These are phyloP conservation scores for Numenius phaeopus DNA, from an alignment of 2,797 vertebrate genomes.

Conservation along the genomic window DNA sequence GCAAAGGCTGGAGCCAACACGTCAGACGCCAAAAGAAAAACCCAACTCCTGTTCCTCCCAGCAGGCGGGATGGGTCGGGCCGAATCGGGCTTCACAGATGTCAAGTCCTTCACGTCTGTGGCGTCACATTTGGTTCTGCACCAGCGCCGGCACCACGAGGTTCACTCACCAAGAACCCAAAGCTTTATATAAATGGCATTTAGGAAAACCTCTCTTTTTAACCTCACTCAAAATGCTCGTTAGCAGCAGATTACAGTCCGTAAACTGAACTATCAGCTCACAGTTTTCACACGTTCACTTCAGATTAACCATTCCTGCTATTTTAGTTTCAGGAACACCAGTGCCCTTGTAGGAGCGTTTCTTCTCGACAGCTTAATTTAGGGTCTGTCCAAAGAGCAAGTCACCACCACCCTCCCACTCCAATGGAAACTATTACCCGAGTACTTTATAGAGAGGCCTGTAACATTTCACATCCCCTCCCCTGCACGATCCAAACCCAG, in stretches of 20 bases:
- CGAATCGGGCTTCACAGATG: not conserved
- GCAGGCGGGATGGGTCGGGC: not conserved
- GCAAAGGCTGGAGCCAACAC: not conserved
- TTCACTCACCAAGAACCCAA: not conserved
- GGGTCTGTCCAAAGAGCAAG: not conserved
- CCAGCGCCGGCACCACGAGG: not conserved
- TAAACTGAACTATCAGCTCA: not conserved
- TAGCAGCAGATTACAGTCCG: not conserved
- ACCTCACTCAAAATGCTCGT: not conserved
- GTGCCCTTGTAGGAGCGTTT: not conserved
- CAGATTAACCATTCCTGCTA: not conserved
- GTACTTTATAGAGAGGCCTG: not conserved
- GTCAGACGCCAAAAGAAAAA: not conserved
- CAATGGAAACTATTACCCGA: not conserved
- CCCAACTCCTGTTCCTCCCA: fast-evolving
- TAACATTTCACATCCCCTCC: not conserved
- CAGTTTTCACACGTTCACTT: not conserved
- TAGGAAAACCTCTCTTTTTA: not conserved
- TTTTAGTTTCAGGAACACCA: not conserved
- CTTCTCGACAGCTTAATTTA: not conserved
- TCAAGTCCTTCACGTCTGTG: fast-evolving
- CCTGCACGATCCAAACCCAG: not conserved
- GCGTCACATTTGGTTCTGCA: fast-evolving
- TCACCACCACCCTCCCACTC: not conserved
- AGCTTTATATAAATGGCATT: not conserved